Conservation (phyloP, 2,888 invertebrate species). For the Melinaea menophilus region DNA sequence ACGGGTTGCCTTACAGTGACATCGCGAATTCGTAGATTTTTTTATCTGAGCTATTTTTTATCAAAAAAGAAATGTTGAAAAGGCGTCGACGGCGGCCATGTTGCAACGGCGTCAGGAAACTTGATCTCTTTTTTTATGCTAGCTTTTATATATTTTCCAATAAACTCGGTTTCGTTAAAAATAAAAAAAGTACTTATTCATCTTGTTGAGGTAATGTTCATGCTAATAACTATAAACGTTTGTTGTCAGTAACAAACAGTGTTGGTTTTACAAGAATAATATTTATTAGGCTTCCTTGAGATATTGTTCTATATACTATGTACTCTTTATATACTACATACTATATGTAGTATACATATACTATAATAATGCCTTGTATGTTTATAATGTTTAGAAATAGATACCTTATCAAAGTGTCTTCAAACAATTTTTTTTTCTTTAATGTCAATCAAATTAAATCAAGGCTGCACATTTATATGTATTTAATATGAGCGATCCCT, state of each 20-base stretch:
- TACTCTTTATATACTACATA: too few species aligned
- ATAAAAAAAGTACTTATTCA: not conserved
- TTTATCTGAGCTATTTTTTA: constrained; percentile 16
- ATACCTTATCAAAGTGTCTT: too few species aligned
- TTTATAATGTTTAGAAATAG: too few species aligned
- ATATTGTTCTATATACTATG: too few species aligned
- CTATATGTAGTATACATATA: too few species aligned
- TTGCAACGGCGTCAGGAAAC: constrained; percentile 22
- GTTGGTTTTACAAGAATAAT: too few species aligned
- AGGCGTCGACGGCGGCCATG: constrained; percentile 18
- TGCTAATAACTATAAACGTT: not conserved
- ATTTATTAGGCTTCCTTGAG: too few species aligned
- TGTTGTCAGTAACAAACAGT: not conserved
- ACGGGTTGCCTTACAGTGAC: constrained; percentile 11
- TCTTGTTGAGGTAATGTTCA: not conserved
- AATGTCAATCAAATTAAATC: too few species aligned
- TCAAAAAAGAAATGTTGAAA: constrained; percentile 14
- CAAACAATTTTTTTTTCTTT: too few species aligned
- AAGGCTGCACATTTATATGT: too few species aligned
- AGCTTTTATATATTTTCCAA: constrained; percentile 13
- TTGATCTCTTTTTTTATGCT: constrained; percentile 24
- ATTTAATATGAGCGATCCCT: too few species aligned
- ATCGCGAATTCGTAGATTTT: constrained; percentile 13
- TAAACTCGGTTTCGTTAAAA: constrained; percentile 20
- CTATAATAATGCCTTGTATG: too few species aligned